Evolutionary conservation across 2,888 invertebrate genomes (phyloP), one percentile per base, ranked within the genome.

Genomic region (Pseudanteris insignis): DNA sequence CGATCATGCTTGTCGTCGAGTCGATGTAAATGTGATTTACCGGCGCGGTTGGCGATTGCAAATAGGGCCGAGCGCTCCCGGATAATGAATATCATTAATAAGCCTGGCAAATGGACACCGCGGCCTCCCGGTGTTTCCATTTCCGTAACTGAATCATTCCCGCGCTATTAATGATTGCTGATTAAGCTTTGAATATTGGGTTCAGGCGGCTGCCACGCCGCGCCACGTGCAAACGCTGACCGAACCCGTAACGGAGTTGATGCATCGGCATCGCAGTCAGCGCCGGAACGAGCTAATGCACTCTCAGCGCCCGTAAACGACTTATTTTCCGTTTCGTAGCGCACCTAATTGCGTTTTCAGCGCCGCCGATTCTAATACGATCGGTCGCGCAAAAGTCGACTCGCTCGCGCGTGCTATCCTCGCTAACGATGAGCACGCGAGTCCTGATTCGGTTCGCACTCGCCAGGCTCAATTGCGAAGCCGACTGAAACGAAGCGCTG

Each of bases 1-100:
- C 71, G 67, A 70, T 72, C 71, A 70, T 69, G 44, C 58, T 63
- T 65, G 69, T 72, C 67, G 65, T 60, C 62, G 51, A 53, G 57
- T 64, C 36, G 44, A 58, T 58, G 65, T 66, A 69, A 71, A 68
- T 63, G 65, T 65, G 44, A 50, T 58, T 58, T 58, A 48, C 37
- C 32, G 26, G 11, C 33, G 11, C 29, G 2, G 50, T 14, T 26
- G 43, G 25, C 26, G 24, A 50, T 30, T 9, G 36, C 13, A 13
- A 24, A 21, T 34, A 36, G 9, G 12, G 9, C 36, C 5, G 25
- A 4, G 40, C 40, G 32, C 34, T 48, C 26, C 33, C 28, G 3
- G 33, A 36, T 59, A 46, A 51, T 51, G 43, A 58, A 51, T 58
- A 50, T 36, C 51, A 47, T 51, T 51, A 55, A 55, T 55, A 55